These are phyloP conservation scores for Ethmia dodecea DNA, from an alignment of 2,888 invertebrate genomes.

Conservation along the genomic window DNA sequence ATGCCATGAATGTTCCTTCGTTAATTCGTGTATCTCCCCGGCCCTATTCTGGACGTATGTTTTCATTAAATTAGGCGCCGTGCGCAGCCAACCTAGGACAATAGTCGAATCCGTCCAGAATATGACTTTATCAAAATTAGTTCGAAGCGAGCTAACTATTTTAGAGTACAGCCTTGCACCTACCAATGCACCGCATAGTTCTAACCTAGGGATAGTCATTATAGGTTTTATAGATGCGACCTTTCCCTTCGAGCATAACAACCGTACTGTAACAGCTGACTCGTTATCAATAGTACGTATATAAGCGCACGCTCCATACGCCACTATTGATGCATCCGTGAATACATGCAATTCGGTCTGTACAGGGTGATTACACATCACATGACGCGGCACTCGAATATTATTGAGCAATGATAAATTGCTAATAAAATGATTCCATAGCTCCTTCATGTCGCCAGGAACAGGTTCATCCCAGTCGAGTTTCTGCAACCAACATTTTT, in stretches of 20 bases:
- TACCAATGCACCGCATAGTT: not conserved
- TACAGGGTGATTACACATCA: slow-evolving; percentile 2
- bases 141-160: not conserved
- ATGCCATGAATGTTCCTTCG: slow-evolving; percentile 15
- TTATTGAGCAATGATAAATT: slow-evolving; percentile 8
- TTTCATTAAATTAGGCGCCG: slow-evolving; percentile 18
- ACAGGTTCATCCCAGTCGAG: slow-evolving; percentile 24
- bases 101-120: not conserved
- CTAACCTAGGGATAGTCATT: slow-evolving; percentile 13
- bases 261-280: slow-evolving; percentile 8
- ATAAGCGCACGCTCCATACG: slow-evolving; percentile 18
- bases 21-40: slow-evolving; percentile 19
- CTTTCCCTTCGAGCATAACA: slow-evolving; percentile 23
- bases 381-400: slow-evolving; percentile 14
- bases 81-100: slow-evolving; percentile 21
- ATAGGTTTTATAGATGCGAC: slow-evolving; percentile 25
- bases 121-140: not conserved
- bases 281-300: slow-evolving; percentile 10
- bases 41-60: slow-evolving; percentile 22
- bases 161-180: not conserved
- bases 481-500: slow-evolving; percentile 22
- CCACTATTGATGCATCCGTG: slow-evolving; percentile 17
- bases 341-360: slow-evolving; percentile 20
- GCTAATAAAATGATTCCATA: slow-evolving; percentile 12
- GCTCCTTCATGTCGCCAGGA: slow-evolving; percentile 9